phyloP scores from a whole-genome alignment of 2,888 invertebrate species.

The Empis livida region DNA sequence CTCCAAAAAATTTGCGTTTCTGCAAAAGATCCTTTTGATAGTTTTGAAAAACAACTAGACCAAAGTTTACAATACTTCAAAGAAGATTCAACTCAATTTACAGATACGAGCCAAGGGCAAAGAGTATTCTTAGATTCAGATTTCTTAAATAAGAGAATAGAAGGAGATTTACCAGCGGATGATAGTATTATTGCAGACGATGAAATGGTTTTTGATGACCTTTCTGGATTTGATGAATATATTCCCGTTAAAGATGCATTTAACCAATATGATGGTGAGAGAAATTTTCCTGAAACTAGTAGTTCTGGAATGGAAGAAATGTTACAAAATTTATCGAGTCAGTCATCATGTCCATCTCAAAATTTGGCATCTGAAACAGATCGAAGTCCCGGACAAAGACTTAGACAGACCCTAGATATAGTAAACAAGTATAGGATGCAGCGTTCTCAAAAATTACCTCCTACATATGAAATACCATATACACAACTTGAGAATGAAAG shows the following conservation, averaged over 20 bases:
- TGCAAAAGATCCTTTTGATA: constrained; percentile 1
- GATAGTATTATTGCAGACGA: constrained; percentile 1
- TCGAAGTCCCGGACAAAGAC: too few relatives aligned
- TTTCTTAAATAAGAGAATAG: constrained; percentile 4
- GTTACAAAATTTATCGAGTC: too few relatives aligned
- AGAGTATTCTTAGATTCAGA: constrained; percentile 3
- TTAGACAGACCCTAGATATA: too few relatives aligned
- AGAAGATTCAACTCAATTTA: not conserved
- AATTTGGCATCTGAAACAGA: too few relatives aligned
- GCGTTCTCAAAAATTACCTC: too few relatives aligned
- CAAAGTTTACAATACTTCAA: constrained; percentile 3
- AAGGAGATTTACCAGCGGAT: constrained; percentile 1
- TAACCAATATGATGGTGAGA: not conserved
- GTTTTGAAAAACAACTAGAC: constrained; percentile 6
- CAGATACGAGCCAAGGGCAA: not conserved
- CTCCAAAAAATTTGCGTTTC: not conserved
- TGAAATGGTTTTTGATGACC: not conserved
- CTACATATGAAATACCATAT: too few relatives aligned
- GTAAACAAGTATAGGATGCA: too few relatives aligned
- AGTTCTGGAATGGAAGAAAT: too few relatives aligned
- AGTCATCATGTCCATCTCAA: too few relatives aligned
- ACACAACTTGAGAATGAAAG: too few relatives aligned
- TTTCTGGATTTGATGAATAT: not conserved
- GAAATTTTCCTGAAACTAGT: too few relatives aligned
- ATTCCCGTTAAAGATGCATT: not conserved